Conservation (phyloP, 1,140 invertebrate species). For the Agrypnia vestita region DNA sequence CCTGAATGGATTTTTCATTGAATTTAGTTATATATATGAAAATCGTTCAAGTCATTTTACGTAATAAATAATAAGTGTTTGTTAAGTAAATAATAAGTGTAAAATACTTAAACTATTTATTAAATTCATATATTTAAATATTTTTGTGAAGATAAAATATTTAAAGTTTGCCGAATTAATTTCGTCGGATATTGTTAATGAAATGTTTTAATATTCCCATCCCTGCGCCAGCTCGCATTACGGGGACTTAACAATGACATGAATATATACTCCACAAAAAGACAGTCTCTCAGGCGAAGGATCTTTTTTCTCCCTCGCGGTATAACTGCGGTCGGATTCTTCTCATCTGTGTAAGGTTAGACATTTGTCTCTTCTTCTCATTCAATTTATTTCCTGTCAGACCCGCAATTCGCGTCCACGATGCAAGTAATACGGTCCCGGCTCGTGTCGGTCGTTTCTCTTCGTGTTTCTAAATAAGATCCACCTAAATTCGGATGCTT, state of each 20-base stretch:
- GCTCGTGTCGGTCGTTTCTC: background rate
- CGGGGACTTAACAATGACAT: constrained; percentile 53
- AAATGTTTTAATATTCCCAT: background rate
- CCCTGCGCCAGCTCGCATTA: constrained; percentile 42
- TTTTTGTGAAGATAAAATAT: no score
- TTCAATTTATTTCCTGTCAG: constrained; percentile 59
- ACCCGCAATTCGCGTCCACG: constrained; percentile 50
- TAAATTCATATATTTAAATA: no score
- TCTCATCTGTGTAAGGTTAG: constrained; percentile 55
- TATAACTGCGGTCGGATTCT: constrained; percentile 56
- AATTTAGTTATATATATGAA: no score
- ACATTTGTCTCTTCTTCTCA: constrained; percentile 55
- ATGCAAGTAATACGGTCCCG: constrained; percentile 24
- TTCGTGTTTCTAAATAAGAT: background rate
- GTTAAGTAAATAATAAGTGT: no score
- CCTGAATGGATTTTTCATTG: no score
- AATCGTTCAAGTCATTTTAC: no score
- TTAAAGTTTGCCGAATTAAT: no score
- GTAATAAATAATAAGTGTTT: no score
- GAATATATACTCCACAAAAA: constrained; percentile 51
- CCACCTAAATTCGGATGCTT: background rate
- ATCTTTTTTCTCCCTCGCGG: background rate
- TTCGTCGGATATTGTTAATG: background rate
- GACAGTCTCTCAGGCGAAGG: constrained; percentile 5
- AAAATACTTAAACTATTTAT: no score